These are phyloP conservation scores for Zenarchopterus dispar DNA, from an alignment of 2,797 vertebrate genomes.

Conservation along the genomic window DNA sequence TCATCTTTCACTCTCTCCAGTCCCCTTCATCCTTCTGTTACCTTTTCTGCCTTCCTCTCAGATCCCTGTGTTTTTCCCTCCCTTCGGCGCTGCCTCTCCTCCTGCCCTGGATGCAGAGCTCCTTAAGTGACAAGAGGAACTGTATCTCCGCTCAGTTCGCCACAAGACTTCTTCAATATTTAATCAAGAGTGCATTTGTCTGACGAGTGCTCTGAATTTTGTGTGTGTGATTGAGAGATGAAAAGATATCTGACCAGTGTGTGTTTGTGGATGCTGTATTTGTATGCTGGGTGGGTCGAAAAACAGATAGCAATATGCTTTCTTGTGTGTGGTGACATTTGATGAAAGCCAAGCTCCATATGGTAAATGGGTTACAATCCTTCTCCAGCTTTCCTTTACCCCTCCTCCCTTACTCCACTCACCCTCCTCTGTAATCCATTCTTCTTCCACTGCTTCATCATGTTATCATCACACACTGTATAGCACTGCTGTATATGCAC, in stretches of 20 bases:
- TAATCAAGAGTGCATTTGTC: slow-evolving; percentile 79
- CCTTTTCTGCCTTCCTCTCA: slow-evolving; percentile 14
- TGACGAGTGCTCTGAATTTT: slow-evolving; percentile 71
- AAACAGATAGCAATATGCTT: slow-evolving; percentile 38
- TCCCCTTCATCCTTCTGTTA: slow-evolving; percentile 2
- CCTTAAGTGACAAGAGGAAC: slow-evolving; percentile 53
- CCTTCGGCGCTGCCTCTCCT: slow-evolving; percentile 2
- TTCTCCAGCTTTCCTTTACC: slow-evolving; percentile 18
- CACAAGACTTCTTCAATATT: slow-evolving; percentile 80
- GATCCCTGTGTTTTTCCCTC: slow-evolving; percentile 14
- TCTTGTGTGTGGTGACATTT: slow-evolving; percentile 56
- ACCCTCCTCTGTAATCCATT: slow-evolving; percentile 54
- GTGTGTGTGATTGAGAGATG: slow-evolving; percentile 61
- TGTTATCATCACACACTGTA: slow-evolving; percentile 21
- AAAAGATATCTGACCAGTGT: slow-evolving; percentile 42
- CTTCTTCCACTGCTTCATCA: slow-evolving; percentile 43
- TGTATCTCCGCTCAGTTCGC: slow-evolving; percentile 63
- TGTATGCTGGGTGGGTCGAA: slow-evolving; percentile 45
- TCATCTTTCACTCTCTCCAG: background rate
- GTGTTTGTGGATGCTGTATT: slow-evolving; percentile 45
- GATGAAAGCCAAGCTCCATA: slow-evolving; percentile 71
- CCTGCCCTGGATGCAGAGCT: slow-evolving; percentile 28
- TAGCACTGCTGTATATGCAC: slow-evolving; percentile 12
- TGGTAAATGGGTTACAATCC: slow-evolving; percentile 65
- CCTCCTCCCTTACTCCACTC: slow-evolving; percentile 20